Conservation (phyloP, 2,888 invertebrate species). For the Folsomia manolachei region DNA sequence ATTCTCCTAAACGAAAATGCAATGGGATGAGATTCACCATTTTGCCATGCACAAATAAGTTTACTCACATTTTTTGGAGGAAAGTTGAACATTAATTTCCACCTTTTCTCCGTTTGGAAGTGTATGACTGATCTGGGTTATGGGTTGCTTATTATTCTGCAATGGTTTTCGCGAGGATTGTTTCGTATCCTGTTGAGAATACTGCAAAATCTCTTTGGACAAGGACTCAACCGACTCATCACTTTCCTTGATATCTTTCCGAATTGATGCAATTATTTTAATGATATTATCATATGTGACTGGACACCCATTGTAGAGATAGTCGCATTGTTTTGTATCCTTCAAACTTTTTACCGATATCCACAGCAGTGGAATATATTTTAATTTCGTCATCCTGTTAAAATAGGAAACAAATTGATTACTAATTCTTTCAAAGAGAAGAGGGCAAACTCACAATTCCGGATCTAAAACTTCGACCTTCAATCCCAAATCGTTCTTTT, state of each 20-base stretch:
- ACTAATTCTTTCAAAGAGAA: not conserved
- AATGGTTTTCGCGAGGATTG: slow-evolving; percentile 20
- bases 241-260: slow-evolving; percentile 21
- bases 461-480: too few relatives aligned
- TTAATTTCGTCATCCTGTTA: slow-evolving; percentile 26
- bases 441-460: not conserved
- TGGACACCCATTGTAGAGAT: slow-evolving; percentile 39
- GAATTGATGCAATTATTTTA: slow-evolving; percentile 33
- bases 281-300: slow-evolving; percentile 32
- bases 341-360: slow-evolving; percentile 37
- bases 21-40: too few relatives aligned
- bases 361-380: slow-evolving; percentile 39
- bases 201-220: slow-evolving; percentile 28
- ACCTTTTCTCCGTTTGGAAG: slow-evolving; percentile 42
- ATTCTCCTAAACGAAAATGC: not conserved
- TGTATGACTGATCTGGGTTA: slow-evolving; percentile 37
- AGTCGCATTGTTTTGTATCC: slow-evolving; percentile 37
- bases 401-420: not conserved
- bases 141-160: slow-evolving; percentile 26
- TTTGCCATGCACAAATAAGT: not conserved
- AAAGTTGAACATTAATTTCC: slow-evolving; percentile 39
- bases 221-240: slow-evolving; percentile 31
- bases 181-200: slow-evolving; percentile 3
- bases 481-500: too few relatives aligned
- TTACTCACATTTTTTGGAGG: slow-evolving; percentile 31